Evolutionary conservation across 2,888 invertebrate genomes (phyloP).

Genomic region (Helobdella robusta): DNA sequence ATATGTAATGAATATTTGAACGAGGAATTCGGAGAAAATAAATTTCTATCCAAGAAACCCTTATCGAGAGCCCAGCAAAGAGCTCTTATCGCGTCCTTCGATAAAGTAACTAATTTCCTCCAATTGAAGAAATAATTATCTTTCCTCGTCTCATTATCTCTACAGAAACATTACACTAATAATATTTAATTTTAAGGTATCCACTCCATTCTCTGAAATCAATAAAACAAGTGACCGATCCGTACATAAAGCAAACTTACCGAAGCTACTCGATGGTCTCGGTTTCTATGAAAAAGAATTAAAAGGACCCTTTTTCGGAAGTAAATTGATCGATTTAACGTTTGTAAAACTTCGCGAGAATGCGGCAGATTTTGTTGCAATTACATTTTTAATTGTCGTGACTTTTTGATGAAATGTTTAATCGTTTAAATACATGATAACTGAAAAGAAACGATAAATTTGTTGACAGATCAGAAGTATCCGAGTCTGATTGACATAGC

Average conservation of each 20-base stretch:
- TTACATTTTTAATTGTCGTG: neutral
- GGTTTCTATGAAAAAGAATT: slow-evolving; percentile 6
- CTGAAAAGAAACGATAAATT: neutral
- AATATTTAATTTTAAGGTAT: neutral
- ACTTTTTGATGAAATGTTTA: neutral
- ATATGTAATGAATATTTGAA: slow-evolving; percentile 12
- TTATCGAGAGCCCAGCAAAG: slow-evolving; percentile 12
- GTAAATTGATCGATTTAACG: neutral
- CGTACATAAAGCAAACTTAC: slow-evolving; percentile 2
- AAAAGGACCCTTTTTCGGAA: slow-evolving; percentile 16
- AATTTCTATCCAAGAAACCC: slow-evolving; percentile 1
- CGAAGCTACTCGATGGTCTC: neutral
- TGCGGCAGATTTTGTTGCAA: neutral
- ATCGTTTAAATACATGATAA: neutral
- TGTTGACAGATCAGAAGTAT: neutral
- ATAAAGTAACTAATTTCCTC: neutral
- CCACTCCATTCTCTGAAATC: slow-evolving; percentile 3
- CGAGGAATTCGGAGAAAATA: slow-evolving; percentile 14
- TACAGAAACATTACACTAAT: neutral
- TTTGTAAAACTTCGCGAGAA: neutral
- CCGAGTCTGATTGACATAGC: slow-evolving; percentile 26
- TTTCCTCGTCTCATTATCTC: neutral
- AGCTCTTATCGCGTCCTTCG: slow-evolving; percentile 12
- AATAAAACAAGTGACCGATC: neutral
- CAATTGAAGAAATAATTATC: neutral